Evolutionary conservation across 2,888 invertebrate genomes (phyloP), one percentile per base, ranked within the genome.

Genomic region (Lycaena phlaeas): DNA sequence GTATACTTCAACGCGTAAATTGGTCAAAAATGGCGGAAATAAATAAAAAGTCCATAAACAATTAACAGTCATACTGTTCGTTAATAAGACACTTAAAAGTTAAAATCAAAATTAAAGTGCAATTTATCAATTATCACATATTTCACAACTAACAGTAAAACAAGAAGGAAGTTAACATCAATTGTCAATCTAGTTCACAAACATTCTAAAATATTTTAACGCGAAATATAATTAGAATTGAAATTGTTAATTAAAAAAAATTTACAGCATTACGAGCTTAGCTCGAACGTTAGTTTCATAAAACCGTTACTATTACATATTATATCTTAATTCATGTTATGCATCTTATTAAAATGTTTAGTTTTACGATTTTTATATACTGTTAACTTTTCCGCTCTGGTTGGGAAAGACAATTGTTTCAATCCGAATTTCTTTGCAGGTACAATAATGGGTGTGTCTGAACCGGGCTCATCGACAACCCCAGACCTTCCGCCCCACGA

Each of bases 361-460:
- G 14, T 9, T 34, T 27, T 25, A 27, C 15, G 17, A 27, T 27
- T 38, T 12, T 17, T 38, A 22, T 25, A 30, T 39, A 25, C 14
- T 39, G 14, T 39, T 29, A 30, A 25, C 25, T 39, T 18, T 25
- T 29, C 7, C 34, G 34, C 18, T 34, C 34, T 34, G 34, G 18
- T 34, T 34, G 34, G 11, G 17, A 1, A 11, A 22, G 18, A 34
- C 22, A 22, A 22, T 34, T 17, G 9, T 18, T 7, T 29, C 14
- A 14, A 29, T 9, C 15, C 15, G 9, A 30, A 25, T 28, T 43
- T 68, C 64, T 57, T 62, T 61, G 11, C 56, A 68, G 68, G 53
- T 45, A 18, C 15, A 50, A 56, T 38, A 45, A 82, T 84, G 82
- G 82, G 82, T 41, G 78, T 82, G 15, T 84, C 82, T 4, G 82